Percentiles rank a stretch among this genome's conserved stretches.
phyloP scores from a whole-genome alignment of 2,888 invertebrate species.

The Lucinisca nassula region DNA sequence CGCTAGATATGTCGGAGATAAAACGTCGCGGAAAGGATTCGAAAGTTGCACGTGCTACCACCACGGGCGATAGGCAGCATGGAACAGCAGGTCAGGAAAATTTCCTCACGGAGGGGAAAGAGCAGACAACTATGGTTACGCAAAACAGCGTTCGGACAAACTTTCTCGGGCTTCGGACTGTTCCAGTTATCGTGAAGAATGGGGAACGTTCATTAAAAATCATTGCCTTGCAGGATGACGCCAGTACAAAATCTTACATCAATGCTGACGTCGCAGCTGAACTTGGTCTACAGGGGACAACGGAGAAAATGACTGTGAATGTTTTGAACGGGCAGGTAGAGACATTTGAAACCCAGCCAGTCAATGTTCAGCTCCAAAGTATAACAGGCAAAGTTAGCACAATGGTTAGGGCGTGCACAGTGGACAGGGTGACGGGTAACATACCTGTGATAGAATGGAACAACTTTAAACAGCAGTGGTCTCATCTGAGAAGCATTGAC shows the following conservation, averaged over 20 bases:
- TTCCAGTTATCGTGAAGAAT: too few relatives aligned
- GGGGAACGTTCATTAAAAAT: conserved; percentile 32
- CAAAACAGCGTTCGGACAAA: too few relatives aligned
- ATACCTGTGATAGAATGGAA: conserved; percentile 49
- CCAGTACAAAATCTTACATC: conserved; percentile 55
- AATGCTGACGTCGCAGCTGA: conserved; percentile 55
- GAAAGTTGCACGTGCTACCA: too few relatives aligned
- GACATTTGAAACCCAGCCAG: conserved; percentile 34
- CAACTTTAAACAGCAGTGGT: conserved; percentile 24
- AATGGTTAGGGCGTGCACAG: conserved; percentile 8
- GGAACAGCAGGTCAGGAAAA: too few relatives aligned
- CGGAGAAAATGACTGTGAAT: conserved; percentile 25
- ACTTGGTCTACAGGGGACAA: conserved; percentile 20
- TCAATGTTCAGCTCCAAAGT: conserved; percentile 33
- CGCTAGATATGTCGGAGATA: too few relatives aligned
- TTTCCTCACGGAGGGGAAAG: too few relatives aligned
- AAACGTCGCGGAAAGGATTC: too few relatives aligned
- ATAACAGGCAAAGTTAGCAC: conserved; percentile 13
- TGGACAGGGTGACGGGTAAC: conserved; percentile 51
- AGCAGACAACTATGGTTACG: too few relatives aligned
- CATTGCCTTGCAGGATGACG: conserved; percentile 64
- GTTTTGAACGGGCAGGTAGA: conserved; percentile 44
- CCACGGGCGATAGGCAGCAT: too few relatives aligned
- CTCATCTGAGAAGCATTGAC: conserved; percentile 51
- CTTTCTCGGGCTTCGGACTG: too few relatives aligned